phyloP scores from a whole-genome alignment of 2,797 vertebrate species.

The Synanceia verrucosa region DNA sequence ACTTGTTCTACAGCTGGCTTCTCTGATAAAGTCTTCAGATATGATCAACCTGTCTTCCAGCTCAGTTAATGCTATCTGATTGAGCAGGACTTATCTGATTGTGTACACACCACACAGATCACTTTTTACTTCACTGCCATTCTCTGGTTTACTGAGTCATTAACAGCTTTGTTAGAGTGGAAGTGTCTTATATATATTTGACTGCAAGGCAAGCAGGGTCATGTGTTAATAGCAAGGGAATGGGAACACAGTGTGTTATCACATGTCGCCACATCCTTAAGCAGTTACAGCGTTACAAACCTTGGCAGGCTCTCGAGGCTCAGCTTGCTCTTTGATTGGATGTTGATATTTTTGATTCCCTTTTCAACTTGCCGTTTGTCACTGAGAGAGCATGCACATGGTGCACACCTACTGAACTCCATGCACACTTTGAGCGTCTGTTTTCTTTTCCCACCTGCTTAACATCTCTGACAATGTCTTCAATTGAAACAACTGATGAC shows the following conservation, averaged over 20 bases:
- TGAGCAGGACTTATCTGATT: conserved; percentile 14
- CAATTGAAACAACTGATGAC: neutral
- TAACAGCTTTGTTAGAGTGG: conserved; percentile 40
- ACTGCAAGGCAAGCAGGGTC: conserved; percentile 28
- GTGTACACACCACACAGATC: neutral
- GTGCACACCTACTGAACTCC: conserved; percentile 24
- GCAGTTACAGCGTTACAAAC: conserved; percentile 50
- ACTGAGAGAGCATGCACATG: conserved; percentile 38
- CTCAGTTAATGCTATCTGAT: conserved; percentile 35
- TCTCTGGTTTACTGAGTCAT: conserved; percentile 40
- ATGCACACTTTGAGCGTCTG: conserved; percentile 21
- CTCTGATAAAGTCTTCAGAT: conserved; percentile 35
- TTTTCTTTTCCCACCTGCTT: conserved; percentile 9
- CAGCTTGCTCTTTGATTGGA: conserved; percentile 57
- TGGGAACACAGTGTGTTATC: conserved; percentile 54
- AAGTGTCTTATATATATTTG: conserved; percentile 24
- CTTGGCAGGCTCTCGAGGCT: conserved; percentile 59
- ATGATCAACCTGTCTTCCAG: conserved; percentile 47
- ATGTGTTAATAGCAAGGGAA: conserved; percentile 44
- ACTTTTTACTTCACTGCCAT: neutral
- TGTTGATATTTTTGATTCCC: conserved; percentile 57
- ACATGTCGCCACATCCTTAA: conserved; percentile 69
- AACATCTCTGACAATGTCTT: neutral
- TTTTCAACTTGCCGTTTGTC: conserved; percentile 52
- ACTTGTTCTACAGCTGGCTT: conserved; percentile 21